phyloP scores from a whole-genome alignment of 2,888 invertebrate species.

The Catocala fraxini region DNA sequence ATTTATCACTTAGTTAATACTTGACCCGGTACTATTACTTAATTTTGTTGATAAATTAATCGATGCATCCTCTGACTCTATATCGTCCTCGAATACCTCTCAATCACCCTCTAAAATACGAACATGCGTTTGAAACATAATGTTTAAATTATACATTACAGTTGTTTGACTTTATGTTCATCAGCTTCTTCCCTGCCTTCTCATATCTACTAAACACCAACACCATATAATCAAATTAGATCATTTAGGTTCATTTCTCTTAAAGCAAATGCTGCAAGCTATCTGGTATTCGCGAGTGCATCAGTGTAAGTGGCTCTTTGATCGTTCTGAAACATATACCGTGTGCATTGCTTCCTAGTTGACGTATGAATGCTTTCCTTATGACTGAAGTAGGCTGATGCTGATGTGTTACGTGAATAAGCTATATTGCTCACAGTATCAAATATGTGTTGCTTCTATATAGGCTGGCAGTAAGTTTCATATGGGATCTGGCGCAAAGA shows the following conservation, averaged over 20 bases:
- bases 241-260: constrained; percentile 26
- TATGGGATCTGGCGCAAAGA: not conserved
- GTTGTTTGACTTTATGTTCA: too few relatives aligned
- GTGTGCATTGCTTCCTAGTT: constrained; percentile 67
- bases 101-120: too few relatives aligned
- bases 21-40: too few relatives aligned
- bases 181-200: not conserved
- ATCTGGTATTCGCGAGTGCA: constrained; percentile 54
- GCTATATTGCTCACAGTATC: not conserved
- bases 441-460: not conserved
- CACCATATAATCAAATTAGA: constrained; percentile 5
- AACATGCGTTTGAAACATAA: too few relatives aligned
- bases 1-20: too few relatives aligned
- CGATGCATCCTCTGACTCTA: too few relatives aligned
- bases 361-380: constrained; percentile 63
- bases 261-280: constrained; percentile 42
- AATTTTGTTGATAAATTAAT: too few relatives aligned
- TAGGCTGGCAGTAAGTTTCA: constrained; percentile 1
- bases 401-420: constrained; percentile 50
- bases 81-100: too few relatives aligned
- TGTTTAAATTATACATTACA: too few relatives aligned
- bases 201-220: not conserved
- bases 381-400: constrained; percentile 56
- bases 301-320: constrained; percentile 70
- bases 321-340: constrained; percentile 65